Evolutionary conservation across 1,140 invertebrate species (phyloP), one percentile per base, ranked within the genome.

Genomic region (Leptinotarsa texana): DNA sequence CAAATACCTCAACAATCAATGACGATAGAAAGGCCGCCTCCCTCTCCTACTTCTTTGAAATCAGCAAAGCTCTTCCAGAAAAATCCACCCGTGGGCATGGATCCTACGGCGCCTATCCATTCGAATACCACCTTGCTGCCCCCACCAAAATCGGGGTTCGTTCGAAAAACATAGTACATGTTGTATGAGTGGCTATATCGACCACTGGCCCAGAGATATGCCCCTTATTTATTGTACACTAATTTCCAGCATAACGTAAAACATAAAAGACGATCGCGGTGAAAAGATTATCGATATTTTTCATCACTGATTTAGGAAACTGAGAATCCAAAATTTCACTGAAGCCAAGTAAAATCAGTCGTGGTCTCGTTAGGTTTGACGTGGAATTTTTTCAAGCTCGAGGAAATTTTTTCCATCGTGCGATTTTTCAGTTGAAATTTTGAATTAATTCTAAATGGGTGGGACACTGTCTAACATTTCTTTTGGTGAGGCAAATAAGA

Each of bases 1-100:
- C 90, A 92, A 82, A 86, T 92, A 72, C 92, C 91, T 17, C 91
- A 91, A 79, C 89, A 90, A 63, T 89, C 87, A 4, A 86, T 93
- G 84, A 90, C 88, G 3, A 90, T 93, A 69, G 90, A 93, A 80
- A 85, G 89, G 79, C 87, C 89, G 15, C 68, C 74, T 22, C 17
- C 75, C 18, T 74, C 75, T 6, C 74, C 72, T 24, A 74, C 63
- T 1, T n/a, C 57, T 21, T 24, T 21, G 15, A 63, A 27, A 33
- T n/a, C 61, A 18, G 0, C 69, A 24, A 71, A 22, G 57, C 62
- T 48, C 15, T 47, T 17, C 18, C 17, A 33, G 1, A 61, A 76
- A 66, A 48, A 27, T 22, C n/a, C 42, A 42, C 42, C 61, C 33
- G 18, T 84, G 3, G 88, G 86, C 18, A 83, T 88, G 75, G 87